Conservation (phyloP, 30 jellyfish, hydroid and myxozoan genomes). For the Pelagia noctiluca region DNA sequence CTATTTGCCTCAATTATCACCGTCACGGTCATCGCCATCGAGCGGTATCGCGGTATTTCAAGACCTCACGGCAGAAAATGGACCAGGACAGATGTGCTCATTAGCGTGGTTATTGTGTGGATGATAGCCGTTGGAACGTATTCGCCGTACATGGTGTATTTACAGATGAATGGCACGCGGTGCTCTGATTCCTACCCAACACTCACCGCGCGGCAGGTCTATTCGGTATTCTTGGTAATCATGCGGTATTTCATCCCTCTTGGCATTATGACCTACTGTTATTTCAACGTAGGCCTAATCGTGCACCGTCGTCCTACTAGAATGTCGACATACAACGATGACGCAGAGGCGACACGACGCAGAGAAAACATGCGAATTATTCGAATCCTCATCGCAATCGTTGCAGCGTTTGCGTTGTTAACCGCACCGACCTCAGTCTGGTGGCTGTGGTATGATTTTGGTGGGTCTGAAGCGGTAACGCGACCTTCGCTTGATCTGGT, state of each 20-base stretch:
- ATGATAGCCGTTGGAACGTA: conserved; percentile 53
- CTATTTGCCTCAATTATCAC: conserved; percentile 70
- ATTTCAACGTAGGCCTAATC: conserved; percentile 47
- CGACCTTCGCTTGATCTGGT: conserved; percentile 64
- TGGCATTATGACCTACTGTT: conserved; percentile 58
- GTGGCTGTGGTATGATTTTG: conserved; percentile 92
- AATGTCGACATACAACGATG: conserved; percentile 41
- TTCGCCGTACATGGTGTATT: conserved; percentile 67
- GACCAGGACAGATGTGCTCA: conserved; percentile 26
- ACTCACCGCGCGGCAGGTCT: conserved; percentile 46
- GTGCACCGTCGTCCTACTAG: conserved; percentile 69
- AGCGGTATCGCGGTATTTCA: conserved; percentile 80
- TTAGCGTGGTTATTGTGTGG: conserved; percentile 72
- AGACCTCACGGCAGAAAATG: conserved; percentile 54
- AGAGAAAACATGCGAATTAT: conserved; percentile 70
- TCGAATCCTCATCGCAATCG: conserved; percentile 63
- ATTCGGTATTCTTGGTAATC: conserved; percentile 58
- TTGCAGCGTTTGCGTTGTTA: conserved; percentile 73
- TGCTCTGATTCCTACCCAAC: conserved; percentile 68
- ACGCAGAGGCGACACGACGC: conserved; percentile 47
- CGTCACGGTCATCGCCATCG: conserved; percentile 79
- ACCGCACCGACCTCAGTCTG: conserved; percentile 86
- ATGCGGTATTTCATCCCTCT: conserved; percentile 70
- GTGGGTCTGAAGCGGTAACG: conserved; percentile 24
- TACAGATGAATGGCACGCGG: conserved; percentile 21